Conservation (phyloP, 2,888 invertebrate genomes). For the Drosophila anceps region DNA sequence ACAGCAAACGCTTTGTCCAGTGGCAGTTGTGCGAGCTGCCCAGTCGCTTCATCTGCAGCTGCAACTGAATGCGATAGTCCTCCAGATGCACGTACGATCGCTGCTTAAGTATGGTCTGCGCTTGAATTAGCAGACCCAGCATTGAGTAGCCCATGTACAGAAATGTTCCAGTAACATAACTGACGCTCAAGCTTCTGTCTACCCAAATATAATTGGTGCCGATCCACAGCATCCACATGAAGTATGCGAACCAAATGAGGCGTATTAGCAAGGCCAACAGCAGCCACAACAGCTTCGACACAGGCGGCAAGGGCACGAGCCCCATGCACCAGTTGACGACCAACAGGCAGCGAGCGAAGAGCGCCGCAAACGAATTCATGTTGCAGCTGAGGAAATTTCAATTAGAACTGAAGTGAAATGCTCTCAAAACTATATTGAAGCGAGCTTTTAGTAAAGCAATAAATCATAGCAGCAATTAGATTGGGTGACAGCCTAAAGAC, state of each 20-base stretch:
- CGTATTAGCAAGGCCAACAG: constrained; percentile 36
- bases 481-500: constrained; percentile 38
- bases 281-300: background rate
- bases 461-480: constrained; percentile 26
- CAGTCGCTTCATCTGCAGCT: constrained; percentile 54
- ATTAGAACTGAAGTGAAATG: constrained; percentile 17
- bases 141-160: constrained; percentile 40
- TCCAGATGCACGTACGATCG: constrained; percentile 21
- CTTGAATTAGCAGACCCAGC: constrained; percentile 48
- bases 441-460: constrained; percentile 16
- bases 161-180: constrained; percentile 40
- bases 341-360: constrained; percentile 37
- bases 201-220: background rate
- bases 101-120: constrained; percentile 56
- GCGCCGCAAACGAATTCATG: constrained; percentile 55
- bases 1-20: constrained; percentile 31
- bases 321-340: constrained; percentile 42
- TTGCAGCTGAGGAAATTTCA: constrained; percentile 4
- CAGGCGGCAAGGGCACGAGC: constrained; percentile 52
- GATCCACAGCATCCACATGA: constrained; percentile 18
- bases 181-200: constrained; percentile 10
- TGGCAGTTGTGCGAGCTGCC: constrained; percentile 46
- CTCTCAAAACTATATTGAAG: background rate
- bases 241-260: constrained; percentile 47
- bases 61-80: constrained; percentile 43